These are phyloP conservation scores for Cataglyphis altisquamis DNA, from an alignment of 2,888 invertebrate species.

Conservation along the genomic window DNA sequence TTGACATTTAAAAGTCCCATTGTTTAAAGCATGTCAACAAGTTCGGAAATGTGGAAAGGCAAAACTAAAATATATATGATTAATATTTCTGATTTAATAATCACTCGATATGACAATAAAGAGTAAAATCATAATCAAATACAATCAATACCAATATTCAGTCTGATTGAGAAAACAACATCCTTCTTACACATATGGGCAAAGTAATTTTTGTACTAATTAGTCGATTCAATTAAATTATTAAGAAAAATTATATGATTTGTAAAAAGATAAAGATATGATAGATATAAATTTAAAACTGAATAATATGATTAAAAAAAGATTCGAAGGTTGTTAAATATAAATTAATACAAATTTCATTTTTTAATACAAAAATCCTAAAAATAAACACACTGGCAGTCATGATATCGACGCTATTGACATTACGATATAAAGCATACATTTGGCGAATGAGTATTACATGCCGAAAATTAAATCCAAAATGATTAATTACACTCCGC, in stretches of 20 bases:
- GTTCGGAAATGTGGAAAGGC: neutral
- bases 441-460: neutral
- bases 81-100: conserved; percentile 14
- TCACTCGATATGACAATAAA: neutral
- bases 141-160: neutral
- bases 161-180: neutral
- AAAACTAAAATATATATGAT: conserved; percentile 32
- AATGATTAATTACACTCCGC: conserved; percentile 21
- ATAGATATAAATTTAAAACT: neutral
- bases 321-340: neutral
- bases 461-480: conserved; percentile 36
- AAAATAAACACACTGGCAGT: conserved; percentile 16
- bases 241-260: conserved; percentile 9
- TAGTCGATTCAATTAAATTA: neutral
- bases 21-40: conserved; percentile 42
- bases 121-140: neutral
- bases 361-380: neutral
- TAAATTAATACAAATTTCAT: neutral
- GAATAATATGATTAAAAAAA: neutral
- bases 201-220: neutral
- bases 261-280: neutral
- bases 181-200: neutral
- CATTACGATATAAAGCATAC: neutral
- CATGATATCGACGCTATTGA: neutral
- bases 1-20: conserved; percentile 37